phyloP scores from a whole-genome alignment of 2,113 vertebrate genomes.

The Fregata magnificens region DNA sequence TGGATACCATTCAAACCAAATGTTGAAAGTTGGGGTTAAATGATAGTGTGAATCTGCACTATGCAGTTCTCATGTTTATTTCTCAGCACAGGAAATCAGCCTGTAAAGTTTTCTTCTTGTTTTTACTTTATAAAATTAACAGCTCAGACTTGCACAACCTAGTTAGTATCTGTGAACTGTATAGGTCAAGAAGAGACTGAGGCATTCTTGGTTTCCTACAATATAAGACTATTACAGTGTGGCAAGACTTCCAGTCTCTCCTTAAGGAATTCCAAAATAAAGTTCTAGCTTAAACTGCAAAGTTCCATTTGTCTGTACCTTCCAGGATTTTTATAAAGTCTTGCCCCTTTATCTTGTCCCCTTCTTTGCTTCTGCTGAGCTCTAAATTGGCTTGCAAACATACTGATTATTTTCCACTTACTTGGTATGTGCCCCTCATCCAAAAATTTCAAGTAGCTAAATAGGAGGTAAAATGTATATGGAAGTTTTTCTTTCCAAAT shows the following conservation, averaged over 20 bases:
- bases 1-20: neutral
- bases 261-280: slow-evolving; percentile 33
- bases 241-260: neutral
- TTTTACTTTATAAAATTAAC: neutral
- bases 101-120: neutral
- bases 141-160: neutral
- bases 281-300: neutral
- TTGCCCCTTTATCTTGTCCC: neutral
- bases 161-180: neutral
- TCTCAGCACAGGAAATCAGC: neutral
- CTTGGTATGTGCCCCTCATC: neutral
- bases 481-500: neutral
- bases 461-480: neutral
- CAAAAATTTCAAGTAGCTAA: neutral
- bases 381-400: neutral
- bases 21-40: neutral
- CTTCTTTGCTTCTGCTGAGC: neutral
- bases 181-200: neutral
- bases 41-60: neutral
- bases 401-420: neutral
- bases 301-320: neutral
- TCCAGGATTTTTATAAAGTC: slow-evolving; percentile 4
- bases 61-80: neutral
- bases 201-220: neutral
- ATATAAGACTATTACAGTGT: neutral